Percentiles rank a stretch among this genome's conserved stretches.
phyloP scores from a whole-genome alignment of 2,797 vertebrate genomes.

The Neomorphus geoffroyi region DNA sequence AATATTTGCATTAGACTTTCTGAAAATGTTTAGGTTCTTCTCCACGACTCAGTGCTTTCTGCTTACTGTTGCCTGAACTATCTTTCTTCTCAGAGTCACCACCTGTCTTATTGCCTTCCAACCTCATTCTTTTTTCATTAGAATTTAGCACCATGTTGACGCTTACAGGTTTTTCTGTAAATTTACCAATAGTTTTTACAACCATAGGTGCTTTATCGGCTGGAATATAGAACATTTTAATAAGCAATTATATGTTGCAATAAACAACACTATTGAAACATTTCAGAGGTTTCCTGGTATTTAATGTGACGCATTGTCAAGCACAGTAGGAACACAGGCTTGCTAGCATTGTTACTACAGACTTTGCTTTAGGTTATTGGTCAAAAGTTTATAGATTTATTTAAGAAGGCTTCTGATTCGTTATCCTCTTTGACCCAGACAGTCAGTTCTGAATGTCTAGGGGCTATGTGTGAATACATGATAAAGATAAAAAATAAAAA shows the following conservation, averaged over 20 bases:
- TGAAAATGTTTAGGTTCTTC: neutral
- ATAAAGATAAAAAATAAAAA: neutral
- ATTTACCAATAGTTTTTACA: neutral
- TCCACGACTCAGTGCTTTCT: neutral
- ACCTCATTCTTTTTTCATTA: neutral
- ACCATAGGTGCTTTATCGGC: neutral
- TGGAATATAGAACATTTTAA: neutral
- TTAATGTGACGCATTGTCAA: neutral
- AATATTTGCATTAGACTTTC: neutral
- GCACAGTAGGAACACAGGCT: neutral
- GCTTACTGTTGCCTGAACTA: neutral
- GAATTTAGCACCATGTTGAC: neutral
- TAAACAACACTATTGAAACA: neutral
- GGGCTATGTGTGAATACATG: accelerated
- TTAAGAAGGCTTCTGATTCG: neutral
- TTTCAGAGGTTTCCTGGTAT: neutral
- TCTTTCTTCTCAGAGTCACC: neutral
- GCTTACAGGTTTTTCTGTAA: neutral
- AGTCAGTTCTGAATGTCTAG: neutral
- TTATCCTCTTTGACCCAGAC: neutral
- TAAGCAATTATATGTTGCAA: neutral
- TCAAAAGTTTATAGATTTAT: neutral
- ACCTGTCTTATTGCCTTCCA: neutral
- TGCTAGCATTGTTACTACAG: neutral
- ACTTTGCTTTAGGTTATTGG: neutral